Conservation (phyloP, 2,797 vertebrate species). For the Smutsia gigantea region DNA sequence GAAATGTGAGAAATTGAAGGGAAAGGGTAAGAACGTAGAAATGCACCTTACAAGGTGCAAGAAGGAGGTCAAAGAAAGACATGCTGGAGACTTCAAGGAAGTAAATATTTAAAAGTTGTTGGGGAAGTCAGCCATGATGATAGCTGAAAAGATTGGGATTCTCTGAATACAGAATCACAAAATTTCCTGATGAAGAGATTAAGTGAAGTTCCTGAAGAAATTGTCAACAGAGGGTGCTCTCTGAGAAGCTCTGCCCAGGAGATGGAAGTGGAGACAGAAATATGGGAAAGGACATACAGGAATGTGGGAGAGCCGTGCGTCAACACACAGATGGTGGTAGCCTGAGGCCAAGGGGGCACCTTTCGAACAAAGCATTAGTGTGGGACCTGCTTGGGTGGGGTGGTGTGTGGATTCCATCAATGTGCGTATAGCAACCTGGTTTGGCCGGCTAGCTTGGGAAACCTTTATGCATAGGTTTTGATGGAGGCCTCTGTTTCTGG, state of each 20-base stretch:
- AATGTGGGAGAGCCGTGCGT: rapidly evolving
- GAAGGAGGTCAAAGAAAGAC: neutral
- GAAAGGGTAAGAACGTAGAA: neutral
- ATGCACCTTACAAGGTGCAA: neutral
- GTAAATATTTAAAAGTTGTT: neutral
- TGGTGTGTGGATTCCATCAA: neutral
- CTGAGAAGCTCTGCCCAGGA: neutral
- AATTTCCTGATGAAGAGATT: neutral
- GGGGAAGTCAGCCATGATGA: neutral
- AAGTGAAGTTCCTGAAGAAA: neutral
- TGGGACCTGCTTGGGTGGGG: neutral
- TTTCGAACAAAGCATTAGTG: neutral
- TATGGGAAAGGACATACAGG: rapidly evolving
- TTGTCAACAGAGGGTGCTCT: neutral
- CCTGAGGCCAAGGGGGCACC: rapidly evolving
- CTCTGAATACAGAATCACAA: neutral
- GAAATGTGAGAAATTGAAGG: neutral
- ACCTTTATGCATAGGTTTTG: neutral
- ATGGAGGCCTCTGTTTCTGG: neutral
- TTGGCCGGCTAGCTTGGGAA: neutral
- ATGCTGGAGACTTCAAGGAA: neutral
- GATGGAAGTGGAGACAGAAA: neutral
- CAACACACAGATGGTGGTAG: rapidly evolving
- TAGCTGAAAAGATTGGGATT: neutral
- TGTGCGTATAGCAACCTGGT: neutral